Conservation (phyloP, 2,113 vertebrate genomes). For the Globicephala melas region DNA sequence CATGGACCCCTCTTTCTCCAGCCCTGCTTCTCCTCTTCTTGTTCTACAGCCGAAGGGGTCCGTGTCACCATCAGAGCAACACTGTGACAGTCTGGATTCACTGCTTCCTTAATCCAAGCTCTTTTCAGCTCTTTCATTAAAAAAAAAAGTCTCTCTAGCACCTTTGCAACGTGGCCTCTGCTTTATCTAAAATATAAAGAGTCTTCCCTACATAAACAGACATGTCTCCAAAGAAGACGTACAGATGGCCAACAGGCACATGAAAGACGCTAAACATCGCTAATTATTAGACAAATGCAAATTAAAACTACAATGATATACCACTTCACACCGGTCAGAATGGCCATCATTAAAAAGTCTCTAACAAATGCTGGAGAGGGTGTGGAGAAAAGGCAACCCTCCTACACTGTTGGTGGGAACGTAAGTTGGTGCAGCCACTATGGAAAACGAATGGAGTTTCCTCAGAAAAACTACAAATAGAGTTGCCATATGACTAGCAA, state of each 20-base stretch:
- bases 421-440: not conserved
- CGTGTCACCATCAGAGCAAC: accelerated
- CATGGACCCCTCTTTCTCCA: too few species aligned
- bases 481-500: not conserved
- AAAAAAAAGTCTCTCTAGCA: not conserved
- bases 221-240: not conserved
- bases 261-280: not conserved
- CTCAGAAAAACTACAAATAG: not conserved
- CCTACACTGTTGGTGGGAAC: not conserved
- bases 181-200: not conserved
- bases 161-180: not conserved
- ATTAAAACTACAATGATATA: not conserved
- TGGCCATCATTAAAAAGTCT: not conserved
- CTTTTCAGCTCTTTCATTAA: not conserved
- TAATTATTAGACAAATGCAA: not conserved
- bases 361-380: not conserved
- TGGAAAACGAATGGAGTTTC: not conserved
- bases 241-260: not conserved
- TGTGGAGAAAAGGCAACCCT: not conserved
- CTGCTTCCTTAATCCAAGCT: not conserved
- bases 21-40: not conserved
- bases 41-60: not conserved
- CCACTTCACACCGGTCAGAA: not conserved
- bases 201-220: not conserved
- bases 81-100: not conserved